Evolutionary conservation across 2,113 vertebrate species (phyloP).

Genomic region (Rhinoptilus africanus): DNA sequence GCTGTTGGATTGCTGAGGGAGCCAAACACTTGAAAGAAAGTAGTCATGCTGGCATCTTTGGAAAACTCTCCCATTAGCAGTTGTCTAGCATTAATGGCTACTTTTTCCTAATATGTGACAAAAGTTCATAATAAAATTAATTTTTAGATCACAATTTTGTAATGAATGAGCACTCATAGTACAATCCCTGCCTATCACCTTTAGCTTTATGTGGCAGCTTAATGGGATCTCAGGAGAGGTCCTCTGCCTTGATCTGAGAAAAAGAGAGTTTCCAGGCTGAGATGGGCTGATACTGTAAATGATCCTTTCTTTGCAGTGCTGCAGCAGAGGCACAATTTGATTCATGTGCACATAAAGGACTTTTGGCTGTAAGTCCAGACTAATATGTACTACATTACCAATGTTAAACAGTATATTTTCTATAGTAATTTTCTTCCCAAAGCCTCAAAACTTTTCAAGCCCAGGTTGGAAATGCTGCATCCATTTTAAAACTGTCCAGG

Average conservation of each 20-base stretch:
- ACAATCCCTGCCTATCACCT: neutral
- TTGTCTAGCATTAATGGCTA: neutral
- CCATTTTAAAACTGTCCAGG: neutral
- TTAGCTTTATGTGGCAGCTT: neutral
- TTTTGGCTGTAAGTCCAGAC: neutral
- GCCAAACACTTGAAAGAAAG: neutral
- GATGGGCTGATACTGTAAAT: neutral
- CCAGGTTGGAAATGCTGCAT: neutral
- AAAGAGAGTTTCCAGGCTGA: neutral
- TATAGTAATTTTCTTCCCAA: neutral
- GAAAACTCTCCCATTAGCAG: neutral
- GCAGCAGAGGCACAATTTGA: neutral
- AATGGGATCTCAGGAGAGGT: slow-evolving; percentile 1
- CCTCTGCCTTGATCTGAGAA: neutral
- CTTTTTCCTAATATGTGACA: neutral
- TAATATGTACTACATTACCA: neutral
- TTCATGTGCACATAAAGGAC: neutral
- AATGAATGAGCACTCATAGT: neutral
- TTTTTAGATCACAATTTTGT: neutral
- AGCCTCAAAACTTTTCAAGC: neutral
- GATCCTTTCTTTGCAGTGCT: neutral
- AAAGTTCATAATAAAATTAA: neutral
- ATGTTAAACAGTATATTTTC: neutral
- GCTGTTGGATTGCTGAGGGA: neutral
- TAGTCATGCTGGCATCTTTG: neutral